Base-by-base conservation (phyloP, 1,140 invertebrate genomes). In the Drosophila kohkoa region DNA sequence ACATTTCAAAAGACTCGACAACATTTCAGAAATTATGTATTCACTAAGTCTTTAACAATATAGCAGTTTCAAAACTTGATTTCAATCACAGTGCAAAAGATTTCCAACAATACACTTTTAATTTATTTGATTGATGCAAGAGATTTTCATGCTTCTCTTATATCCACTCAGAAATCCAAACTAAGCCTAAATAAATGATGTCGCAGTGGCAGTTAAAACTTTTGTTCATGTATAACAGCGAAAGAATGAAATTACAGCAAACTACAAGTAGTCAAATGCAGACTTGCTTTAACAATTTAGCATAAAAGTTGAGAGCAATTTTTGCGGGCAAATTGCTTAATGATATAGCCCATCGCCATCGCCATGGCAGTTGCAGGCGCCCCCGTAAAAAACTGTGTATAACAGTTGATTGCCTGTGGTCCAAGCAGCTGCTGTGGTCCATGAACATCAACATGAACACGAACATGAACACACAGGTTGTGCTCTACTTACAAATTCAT, bases 401-500 rank as follows among this genome's bases (percentile, higher is more conserved):
- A 59, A 59, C 57, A 59, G 57, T 45, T 45, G 35, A 25, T 43
- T 43, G 41, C 41, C n/a, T 25, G 20, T 25, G 41, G 41, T 13
- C 41, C 41, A 4, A 3, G 41, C 11, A n/a, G 11, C 38, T 11
- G 20, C 20, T 41, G 8, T 43, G 41, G 11, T 13, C 41, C 41
- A n/a, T 43, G 41, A 43, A 43, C 41, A 43, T 25, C 20, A 25
- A 25, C 20, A 25, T 25, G 20, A 25, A 25, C 20, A 20, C 5
- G 41, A 43, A 43, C 41, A 43, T 43, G 41, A 43, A 43, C 41
- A 43, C 35, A 20, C 57, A 59, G 41, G 57, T 45, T 57, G 54
- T 46, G 49, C 57, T 58, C 62, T 43, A 58, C 35, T 58, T 51
- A 65, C 32, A 72, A 66, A 57, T 72, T 65, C 62, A 72, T 65